Base-by-base conservation (phyloP, 2,113 vertebrate genomes). In the Calypte anna region DNA sequence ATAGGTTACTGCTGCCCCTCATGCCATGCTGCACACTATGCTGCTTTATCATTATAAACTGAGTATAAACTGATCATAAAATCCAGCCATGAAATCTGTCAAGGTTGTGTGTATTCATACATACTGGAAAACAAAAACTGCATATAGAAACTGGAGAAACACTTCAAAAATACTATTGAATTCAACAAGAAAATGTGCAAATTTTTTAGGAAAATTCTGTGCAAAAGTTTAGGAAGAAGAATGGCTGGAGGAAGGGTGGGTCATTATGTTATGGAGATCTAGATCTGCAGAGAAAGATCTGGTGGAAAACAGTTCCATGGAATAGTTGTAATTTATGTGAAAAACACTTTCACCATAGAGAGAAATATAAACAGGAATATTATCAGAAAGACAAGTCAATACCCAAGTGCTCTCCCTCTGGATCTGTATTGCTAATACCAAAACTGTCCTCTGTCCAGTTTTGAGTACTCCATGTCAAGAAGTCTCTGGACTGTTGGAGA, bases 241-340 rank as follows among this genome's bases (percentile, higher is more conserved):
- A 36, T 1, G 1, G 9, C 31, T 87, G 8, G 17, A 66, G 5
- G 5, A 2, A 66, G 15, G 5, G 18, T 54, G 21, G 19, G 6
- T 53, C 6, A 9, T 24, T 2, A 77, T 6, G 19, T 28, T 28
- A 77, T 11, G 15, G 12, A 62, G 6, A 91, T 7, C 6, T 15
- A 57, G 23, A 40, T 62, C 5, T 58, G 27, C 25, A 50, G 55
- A 23, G 74, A 66, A 87, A 28, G 12, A 43, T n/a, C 5, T 2
- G 2, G 28, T 24, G 5, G 31, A 63, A 67, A 79, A 67, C 1
- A 57, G 24, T 9, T 43, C 75, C 10, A 54, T 61, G 16, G 62
- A 54, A n/a, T 5, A 51, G 16, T 30, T 31, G 12, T 3, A 31
- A 51, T 20, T 89, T 83, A 38, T 55, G 30, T 51, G 12, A 20